phyloP scores from a whole-genome alignment of 2,888 invertebrate species.

The Parasteatoda lunata region DNA sequence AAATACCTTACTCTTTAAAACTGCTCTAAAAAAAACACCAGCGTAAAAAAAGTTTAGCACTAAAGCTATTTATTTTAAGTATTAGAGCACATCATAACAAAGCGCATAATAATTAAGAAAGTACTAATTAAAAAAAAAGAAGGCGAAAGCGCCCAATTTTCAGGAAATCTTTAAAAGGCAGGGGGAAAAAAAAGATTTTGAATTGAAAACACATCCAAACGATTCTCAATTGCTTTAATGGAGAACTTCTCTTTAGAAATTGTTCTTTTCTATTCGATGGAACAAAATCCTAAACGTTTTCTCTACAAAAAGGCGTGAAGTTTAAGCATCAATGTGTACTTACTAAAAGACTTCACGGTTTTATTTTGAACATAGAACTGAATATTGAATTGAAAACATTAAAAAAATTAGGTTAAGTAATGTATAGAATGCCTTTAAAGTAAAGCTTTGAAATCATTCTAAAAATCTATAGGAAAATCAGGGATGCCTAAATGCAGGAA shows the following conservation, averaged over 20 bases:
- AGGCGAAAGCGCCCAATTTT: not conserved
- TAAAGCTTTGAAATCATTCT: no score
- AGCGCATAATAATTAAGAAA: not conserved
- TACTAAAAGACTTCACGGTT: not conserved
- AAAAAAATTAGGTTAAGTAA: no score
- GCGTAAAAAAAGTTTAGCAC: not conserved
- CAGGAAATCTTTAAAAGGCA: not conserved
- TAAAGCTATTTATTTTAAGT: not conserved
- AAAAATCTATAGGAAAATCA: no score
- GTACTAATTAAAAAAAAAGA: not conserved
- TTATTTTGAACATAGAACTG: not conserved
- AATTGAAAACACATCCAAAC: not conserved
- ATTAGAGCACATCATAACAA: conserved; percentile 1
- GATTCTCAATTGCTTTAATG: not conserved
- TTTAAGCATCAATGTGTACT: not conserved
- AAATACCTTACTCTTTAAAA: not conserved
- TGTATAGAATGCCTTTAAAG: no score
- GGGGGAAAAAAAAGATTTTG: not conserved
- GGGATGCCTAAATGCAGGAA: no score
- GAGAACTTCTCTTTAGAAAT: not conserved
- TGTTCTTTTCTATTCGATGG: not conserved
- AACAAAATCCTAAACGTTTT: not conserved
- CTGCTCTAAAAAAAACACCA: not conserved
- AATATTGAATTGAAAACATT: no score
- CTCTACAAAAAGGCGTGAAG: not conserved